Conservation (phyloP, 1,140 invertebrate species). For the Platorchestia sp. region DNA sequence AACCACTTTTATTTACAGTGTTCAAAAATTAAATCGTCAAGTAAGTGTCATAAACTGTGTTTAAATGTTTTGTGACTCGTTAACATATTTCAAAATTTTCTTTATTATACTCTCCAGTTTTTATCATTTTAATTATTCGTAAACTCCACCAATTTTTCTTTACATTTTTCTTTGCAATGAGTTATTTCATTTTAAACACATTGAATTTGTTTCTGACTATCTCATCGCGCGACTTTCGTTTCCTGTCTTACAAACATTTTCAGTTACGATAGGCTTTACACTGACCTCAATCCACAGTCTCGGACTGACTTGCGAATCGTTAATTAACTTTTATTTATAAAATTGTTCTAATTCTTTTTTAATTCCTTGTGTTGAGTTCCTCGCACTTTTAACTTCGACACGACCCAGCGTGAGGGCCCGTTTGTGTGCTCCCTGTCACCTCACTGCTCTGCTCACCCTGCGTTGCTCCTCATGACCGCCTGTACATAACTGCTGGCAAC, state of each 20-base stretch:
- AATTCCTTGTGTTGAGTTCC: background rate
- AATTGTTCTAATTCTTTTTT: background rate
- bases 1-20: background rate
- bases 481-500: background rate
- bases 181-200: background rate
- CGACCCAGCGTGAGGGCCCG: background rate
- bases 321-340: too few relatives aligned
- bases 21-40: background rate
- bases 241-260: background rate
- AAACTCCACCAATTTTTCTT: background rate
- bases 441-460: background rate
- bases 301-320: too few relatives aligned
- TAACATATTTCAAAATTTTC: background rate
- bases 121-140: background rate
- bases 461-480: background rate
- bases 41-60: background rate
- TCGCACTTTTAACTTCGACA: background rate
- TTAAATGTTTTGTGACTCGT: background rate
- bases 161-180: background rate
- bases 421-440: background rate
- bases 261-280: background rate
- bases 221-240: background rate
- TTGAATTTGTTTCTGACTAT: background rate
- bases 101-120: background rate
- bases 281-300: background rate